Evolutionary conservation across 2,888 invertebrate genomes (phyloP).

Genomic region (Nomada lathburiana): DNA sequence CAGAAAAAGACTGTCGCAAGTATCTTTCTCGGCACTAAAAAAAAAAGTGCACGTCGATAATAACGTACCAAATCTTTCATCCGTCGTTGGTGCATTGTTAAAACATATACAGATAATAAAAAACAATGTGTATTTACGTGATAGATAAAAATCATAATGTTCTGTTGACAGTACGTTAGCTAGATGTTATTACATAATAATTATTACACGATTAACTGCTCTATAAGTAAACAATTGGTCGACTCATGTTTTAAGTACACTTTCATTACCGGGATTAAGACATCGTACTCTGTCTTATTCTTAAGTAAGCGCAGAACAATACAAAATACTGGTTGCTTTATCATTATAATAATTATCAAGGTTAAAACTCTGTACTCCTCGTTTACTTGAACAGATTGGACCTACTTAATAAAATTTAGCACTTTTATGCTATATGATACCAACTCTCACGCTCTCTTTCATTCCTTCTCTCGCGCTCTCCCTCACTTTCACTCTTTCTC

Average conservation of each 20-base stretch:
- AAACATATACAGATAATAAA: constrained; percentile 65
- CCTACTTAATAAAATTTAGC: constrained; percentile 62
- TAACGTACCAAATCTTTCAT: constrained; percentile 27
- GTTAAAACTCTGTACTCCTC: constrained; percentile 53
- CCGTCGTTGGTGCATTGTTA: constrained; percentile 54
- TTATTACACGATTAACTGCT: constrained; percentile 71
- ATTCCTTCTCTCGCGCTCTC: not conserved
- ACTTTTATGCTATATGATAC: constrained; percentile 65
- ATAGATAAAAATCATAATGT: constrained; percentile 64
- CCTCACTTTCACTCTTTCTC: constrained; percentile 31
- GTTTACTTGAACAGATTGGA: constrained; percentile 48
- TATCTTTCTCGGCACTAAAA: constrained; percentile 34
- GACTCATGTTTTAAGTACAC: constrained; percentile 82
- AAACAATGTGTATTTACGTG: constrained; percentile 58
- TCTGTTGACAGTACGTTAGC: constrained; percentile 58
- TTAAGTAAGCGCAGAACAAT: constrained; percentile 82
- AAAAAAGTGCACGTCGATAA: constrained; percentile 39
- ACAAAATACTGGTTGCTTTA: constrained; percentile 82
- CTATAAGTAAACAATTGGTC: constrained; percentile 76
- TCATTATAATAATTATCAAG: constrained; percentile 74
- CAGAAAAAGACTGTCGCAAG: constrained; percentile 28
- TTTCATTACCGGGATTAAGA: constrained; percentile 80
- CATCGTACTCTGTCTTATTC: constrained; percentile 76
- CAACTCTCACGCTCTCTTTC: constrained; percentile 43
- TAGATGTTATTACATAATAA: constrained; percentile 65